Base-by-base conservation (phyloP, 2,888 invertebrate species). In the Atherix ibis region DNA sequence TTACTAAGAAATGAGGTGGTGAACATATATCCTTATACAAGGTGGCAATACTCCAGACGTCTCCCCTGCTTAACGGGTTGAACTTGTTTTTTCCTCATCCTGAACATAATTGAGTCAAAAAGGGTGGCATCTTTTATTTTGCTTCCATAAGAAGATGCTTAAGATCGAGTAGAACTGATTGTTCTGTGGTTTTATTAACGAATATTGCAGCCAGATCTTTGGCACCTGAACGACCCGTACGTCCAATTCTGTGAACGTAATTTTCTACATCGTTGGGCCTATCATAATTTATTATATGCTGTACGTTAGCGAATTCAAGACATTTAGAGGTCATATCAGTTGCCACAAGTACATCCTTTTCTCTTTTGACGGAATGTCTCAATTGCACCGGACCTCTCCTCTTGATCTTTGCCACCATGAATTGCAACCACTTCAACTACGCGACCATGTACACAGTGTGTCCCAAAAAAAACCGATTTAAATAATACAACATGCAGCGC, bases 211-310 rank as follows among this genome's bases (percentile, higher is more conserved):
- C 95, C 16, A 91, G 68, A 2, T 98, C 98, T 38, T 74, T 82
- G 33, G 82, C 81, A 1, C 80, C 83, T 0, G 88, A 88, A 36
- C 95, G 76, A 18, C 98, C 87, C 19, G 98, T 87, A 60, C 98
- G 76, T 31, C 60, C 61, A 38, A 71, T 71, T 3, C 71, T 62
- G 52, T 73, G 71, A 9, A 72, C 94, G 65, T 98, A 98, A 65
- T 98, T 98, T 66, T 98, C 98, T 30, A 98, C 95, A 53, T 98
- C 97, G 49, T 97, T 95, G 0, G 98, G 98, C 97, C 98, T 97
- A 53, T 98, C 98, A 56, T 92, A 98, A 65, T 98, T 98, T 31
- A 99, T 91, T 13, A 98, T 97, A 62, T 98, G 98, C 52, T 97
- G 89, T 28, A 98, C 87, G 49, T 92, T 84, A 0, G 88, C 79